A percentile compares a stretch with the other conserved stretches of the same genome.
phyloP scores from a whole-genome alignment of 2,113 vertebrate genomes.

The Sturnus vulgaris region DNA sequence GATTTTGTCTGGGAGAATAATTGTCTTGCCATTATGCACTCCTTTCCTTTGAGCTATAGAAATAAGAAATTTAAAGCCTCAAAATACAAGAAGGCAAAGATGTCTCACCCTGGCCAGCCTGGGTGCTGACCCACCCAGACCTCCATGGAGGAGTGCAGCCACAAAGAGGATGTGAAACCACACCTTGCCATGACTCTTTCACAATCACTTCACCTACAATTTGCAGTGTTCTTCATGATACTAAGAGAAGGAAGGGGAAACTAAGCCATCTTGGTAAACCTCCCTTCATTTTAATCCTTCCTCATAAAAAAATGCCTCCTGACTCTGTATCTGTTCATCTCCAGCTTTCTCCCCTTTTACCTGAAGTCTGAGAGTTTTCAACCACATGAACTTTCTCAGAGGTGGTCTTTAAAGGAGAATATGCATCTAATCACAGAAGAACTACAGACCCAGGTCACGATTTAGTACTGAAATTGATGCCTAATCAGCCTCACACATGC shows the following conservation, averaged over 20 bases:
- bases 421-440: not conserved
- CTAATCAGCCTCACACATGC: not conserved
- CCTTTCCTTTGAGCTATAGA: not conserved
- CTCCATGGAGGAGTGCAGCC: not conserved
- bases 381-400: not conserved
- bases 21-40: not conserved
- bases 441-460: not conserved
- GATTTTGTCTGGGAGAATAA: not conserved
- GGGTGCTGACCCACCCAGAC: not conserved
- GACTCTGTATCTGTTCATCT: not conserved
- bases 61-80: not conserved
- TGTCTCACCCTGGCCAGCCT: not conserved
- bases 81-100: not conserved
- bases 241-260: not conserved
- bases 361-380: not conserved
- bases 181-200: not conserved
- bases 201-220: not conserved
- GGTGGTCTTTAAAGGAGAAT: not conserved
- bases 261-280: not conserved
- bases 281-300: not conserved
- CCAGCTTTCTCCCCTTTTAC: not conserved
- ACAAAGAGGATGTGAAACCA: not conserved
- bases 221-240: not conserved
- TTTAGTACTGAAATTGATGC: not conserved
- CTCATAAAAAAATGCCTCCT: not conserved